Conservation (phyloP, 64 coral and sea anemone species). For the Pocillopora damicornis region DNA sequence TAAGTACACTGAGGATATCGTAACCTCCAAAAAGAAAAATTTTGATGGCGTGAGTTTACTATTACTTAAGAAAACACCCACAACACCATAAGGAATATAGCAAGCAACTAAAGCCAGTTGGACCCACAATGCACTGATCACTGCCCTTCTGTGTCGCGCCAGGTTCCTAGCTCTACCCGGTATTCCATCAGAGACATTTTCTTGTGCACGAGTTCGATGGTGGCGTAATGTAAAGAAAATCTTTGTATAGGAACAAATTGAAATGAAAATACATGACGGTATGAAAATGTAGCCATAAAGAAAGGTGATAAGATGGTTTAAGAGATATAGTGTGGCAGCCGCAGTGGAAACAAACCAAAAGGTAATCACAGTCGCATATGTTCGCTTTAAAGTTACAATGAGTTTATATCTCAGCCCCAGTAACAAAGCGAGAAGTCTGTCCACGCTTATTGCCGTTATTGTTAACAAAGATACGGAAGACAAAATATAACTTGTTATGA, state of each 20-base stretch:
- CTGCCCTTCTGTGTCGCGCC: background rate
- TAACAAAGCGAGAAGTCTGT: background rate
- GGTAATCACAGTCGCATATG: background rate
- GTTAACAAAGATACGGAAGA: background rate
- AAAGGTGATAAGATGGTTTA: background rate
- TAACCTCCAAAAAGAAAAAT: background rate
- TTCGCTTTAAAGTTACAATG: background rate
- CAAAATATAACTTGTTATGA: background rate
- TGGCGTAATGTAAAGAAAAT: background rate
- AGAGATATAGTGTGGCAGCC: background rate
- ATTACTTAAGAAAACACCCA: background rate
- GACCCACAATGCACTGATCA: background rate
- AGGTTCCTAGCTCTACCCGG: background rate
- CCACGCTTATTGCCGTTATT: background rate
- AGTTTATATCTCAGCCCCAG: background rate
- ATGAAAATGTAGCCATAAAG: background rate
- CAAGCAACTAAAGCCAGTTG: background rate
- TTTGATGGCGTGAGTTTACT: background rate
- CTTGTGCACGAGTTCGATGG: background rate
- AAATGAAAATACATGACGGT: background rate
- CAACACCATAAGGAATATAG: background rate
- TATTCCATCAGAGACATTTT: background rate
- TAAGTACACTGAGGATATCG: background rate
- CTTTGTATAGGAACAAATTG: background rate
- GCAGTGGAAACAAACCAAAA: background rate